Evolutionary conservation across 2,797 vertebrate species (phyloP).

Genomic region (Hippoglossus hippoglossus): DNA sequence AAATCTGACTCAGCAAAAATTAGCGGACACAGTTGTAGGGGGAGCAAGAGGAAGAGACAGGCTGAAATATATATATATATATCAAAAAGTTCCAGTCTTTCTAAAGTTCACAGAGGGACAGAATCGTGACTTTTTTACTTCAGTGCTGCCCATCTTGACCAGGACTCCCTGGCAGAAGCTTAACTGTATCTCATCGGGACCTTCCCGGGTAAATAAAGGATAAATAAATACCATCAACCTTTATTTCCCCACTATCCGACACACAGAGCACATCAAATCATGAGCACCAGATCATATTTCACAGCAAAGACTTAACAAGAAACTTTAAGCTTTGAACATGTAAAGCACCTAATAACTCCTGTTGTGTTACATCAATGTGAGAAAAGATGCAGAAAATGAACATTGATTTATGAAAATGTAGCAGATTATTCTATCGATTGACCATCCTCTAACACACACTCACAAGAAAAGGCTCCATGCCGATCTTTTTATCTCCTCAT

Average conservation of each 20-base stretch:
- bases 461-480: conserved; percentile 31
- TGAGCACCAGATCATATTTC: conserved; percentile 2
- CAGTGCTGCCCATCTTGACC: too few relatives aligned
- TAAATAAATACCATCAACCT: too few relatives aligned
- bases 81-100: too few relatives aligned
- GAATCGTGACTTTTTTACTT: too few relatives aligned
- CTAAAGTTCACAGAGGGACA: too few relatives aligned
- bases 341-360: conserved; percentile 25
- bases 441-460: conserved; percentile 20
- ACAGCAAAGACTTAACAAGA: neutral
- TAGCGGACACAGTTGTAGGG: neutral
- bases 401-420: conserved; percentile 48
- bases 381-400: conserved; percentile 37
- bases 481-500: conserved; percentile 43
- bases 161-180: too few relatives aligned
- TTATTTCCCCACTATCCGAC: neutral
- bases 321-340: neutral
- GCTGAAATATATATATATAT: too few relatives aligned
- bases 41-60: neutral
- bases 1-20: conserved; percentile 8
- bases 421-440: conserved; percentile 49
- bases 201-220: too few relatives aligned
- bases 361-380: conserved; percentile 26
- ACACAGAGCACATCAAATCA: neutral
- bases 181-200: too few relatives aligned